phyloP scores from a whole-genome alignment of 2,797 vertebrate species.

The Hephaestus fuliginosus region DNA sequence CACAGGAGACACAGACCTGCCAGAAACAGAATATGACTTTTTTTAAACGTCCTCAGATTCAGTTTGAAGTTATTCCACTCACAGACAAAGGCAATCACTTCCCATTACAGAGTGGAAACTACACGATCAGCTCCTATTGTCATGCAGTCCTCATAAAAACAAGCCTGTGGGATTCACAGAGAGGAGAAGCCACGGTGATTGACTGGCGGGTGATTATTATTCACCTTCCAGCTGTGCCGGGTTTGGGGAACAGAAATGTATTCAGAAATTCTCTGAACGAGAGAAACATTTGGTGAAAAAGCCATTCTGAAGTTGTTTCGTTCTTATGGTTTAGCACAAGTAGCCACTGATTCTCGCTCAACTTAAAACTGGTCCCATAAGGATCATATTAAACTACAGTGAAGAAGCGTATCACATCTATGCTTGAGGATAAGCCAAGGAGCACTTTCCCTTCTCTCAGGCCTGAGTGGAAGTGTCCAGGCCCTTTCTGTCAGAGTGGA shows the following conservation, averaged over 20 bases:
- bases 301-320: neutral
- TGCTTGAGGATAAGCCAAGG: slow-evolving; percentile 1
- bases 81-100: slow-evolving; percentile 23
- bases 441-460: neutral
- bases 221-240: slow-evolving; percentile 26
- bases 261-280: slow-evolving; percentile 18
- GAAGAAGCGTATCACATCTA: neutral
- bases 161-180: neutral
- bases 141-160: neutral
- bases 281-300: neutral
- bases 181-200: slow-evolving; percentile 15
- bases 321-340: neutral
- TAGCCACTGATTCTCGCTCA: slow-evolving; percentile 5
- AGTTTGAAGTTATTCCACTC: slow-evolving; percentile 4
- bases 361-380: neutral
- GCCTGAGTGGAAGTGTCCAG: neutral
- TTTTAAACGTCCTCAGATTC: slow-evolving; percentile 6
- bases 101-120: neutral
- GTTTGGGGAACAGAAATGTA: slow-evolving; percentile 15
- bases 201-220: slow-evolving; percentile 43
- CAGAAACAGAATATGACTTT: slow-evolving; percentile 4
- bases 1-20: neutral
- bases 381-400: slow-evolving; percentile 1
- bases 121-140: neutral
- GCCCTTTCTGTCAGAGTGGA: slow-evolving; percentile 24